phyloP scores from a whole-genome alignment of 2,888 invertebrate species.

The Athetis lepigone region DNA sequence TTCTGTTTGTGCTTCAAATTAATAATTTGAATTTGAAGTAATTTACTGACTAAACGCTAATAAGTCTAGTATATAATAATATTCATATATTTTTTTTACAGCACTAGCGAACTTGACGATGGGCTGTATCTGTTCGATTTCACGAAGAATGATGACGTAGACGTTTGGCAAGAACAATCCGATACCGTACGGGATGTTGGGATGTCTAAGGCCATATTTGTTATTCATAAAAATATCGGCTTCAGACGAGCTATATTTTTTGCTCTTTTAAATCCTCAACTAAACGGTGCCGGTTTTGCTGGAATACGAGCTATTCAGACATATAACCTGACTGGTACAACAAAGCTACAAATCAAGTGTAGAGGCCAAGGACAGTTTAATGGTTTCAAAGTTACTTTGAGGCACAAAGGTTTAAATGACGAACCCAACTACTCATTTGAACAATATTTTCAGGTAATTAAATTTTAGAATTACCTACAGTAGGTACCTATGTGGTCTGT shows the following conservation, averaged over 20 bases:
- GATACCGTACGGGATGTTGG: constrained; percentile 92
- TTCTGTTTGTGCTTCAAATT: no score
- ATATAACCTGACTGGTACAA: constrained; percentile 87
- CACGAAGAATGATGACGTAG: constrained; percentile 85
- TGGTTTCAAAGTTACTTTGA: constrained; percentile 91
- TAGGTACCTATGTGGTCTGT: no score
- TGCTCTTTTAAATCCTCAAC: constrained; percentile 92
- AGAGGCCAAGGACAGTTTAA: constrained; percentile 91
- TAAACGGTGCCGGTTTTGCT: constrained; percentile 93
- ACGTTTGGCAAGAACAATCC: constrained; percentile 91
- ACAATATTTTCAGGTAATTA: constrained; percentile 89
- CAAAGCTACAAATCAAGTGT: constrained; percentile 88
- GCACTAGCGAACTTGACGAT: constrained; percentile 67
- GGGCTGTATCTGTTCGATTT: constrained; percentile 91
- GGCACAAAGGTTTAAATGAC: constrained; percentile 90
- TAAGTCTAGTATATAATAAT: background rate
- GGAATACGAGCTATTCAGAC: constrained; percentile 89
- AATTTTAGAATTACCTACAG: background rate
- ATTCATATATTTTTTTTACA: constrained; percentile 55
- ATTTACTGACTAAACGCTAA: no score
- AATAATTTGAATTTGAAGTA: no score
- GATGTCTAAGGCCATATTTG: constrained; percentile 92
- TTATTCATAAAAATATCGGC: constrained; percentile 90
- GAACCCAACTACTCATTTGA: constrained; percentile 91
- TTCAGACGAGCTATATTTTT: constrained; percentile 92